Evolutionary conservation across 2,113 vertebrate species (phyloP).

Genomic region (Macquaria australasica): DNA sequence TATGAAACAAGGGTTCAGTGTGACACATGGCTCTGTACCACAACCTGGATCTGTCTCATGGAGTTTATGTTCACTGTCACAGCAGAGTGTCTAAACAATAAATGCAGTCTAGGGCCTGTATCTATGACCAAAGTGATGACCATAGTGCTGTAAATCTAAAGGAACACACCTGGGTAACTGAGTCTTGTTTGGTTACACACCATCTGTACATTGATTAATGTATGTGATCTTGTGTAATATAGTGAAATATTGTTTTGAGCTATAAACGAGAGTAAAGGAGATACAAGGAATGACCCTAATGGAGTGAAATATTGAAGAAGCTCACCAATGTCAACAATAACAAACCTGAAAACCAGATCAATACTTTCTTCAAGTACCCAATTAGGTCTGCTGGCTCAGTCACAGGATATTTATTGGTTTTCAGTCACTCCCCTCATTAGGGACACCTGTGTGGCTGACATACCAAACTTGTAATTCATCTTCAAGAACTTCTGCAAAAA

Average conservation of each 20-base stretch:
- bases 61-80: slow-evolving; percentile 19
- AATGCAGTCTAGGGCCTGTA: not conserved
- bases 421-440: slow-evolving; percentile 14
- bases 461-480: slow-evolving; percentile 5
- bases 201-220: slow-evolving; percentile 6
- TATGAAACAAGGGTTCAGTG: slow-evolving; percentile 12
- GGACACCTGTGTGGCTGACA: not conserved
- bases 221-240: not conserved
- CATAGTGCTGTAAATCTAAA: slow-evolving; percentile 10
- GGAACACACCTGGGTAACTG: not conserved
- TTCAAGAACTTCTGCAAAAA: not conserved
- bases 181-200: not conserved
- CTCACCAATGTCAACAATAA: slow-evolving; percentile 9
- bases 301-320: slow-evolving; percentile 13
- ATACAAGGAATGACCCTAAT: not conserved
- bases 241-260: not conserved
- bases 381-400: slow-evolving; percentile 21
- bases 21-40: slow-evolving; percentile 16
- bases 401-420: slow-evolving; percentile 24
- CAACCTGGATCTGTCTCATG: slow-evolving; percentile 9
- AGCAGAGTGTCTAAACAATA: slow-evolving; percentile 20
- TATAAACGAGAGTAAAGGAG: not conserved
- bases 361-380: slow-evolving; percentile 41
- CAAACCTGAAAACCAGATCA: slow-evolving; percentile 36
- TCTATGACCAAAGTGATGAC: not conserved